Evolutionary conservation across 2,797 vertebrate genomes (phyloP), one percentile per base, ranked within the genome.

Genomic region (Rhabdophis nuchalis): DNA sequence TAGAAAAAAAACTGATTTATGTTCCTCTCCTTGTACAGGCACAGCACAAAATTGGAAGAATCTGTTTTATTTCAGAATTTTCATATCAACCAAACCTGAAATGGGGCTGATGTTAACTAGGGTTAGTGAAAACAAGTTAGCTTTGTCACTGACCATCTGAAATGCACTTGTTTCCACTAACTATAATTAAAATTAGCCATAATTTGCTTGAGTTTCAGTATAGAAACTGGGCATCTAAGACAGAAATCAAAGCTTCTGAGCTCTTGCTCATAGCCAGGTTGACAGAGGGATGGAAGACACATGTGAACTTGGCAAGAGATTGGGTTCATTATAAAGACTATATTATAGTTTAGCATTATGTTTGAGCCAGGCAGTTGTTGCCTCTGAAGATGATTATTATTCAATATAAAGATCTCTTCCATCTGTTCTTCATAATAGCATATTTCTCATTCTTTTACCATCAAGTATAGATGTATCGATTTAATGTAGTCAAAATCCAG

Each of bases 391-490:
- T 87, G 82, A 77, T 90, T 72, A 53, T 57, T 87, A 56, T 46
- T 36, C 27, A 68, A 85, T 68, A 89, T 29, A 72, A 56, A 86
- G 50, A 86, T 68, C 16, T 85, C 57, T 88, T 91, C 61, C 86
- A 91, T 85, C 86, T 90, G 89, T 91, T 93, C 68, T 54, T 91
- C 64, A 90, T 91, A 93, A 90, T 25, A 60, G 41, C 56, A 88
- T 93, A 46, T 85, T 90, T 93, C 77, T 60, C 86, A 93, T 93
- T 92, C 68, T 93, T 82, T 93, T 64, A 88, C n/a, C 27, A 91
- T 54, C 46, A 64, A 88, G 57, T 64, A 88, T 54, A 85, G 86
- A 88, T 91, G 68, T 68, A 64, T 54, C 56, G 11, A 85, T 90
- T 90, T 93, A 91, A n/a, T 9, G n/a, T 85, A 58, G 60, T 90